phyloP scores from a whole-genome alignment of 2,113 vertebrate genomes.

The Burhinus bistriatus region DNA sequence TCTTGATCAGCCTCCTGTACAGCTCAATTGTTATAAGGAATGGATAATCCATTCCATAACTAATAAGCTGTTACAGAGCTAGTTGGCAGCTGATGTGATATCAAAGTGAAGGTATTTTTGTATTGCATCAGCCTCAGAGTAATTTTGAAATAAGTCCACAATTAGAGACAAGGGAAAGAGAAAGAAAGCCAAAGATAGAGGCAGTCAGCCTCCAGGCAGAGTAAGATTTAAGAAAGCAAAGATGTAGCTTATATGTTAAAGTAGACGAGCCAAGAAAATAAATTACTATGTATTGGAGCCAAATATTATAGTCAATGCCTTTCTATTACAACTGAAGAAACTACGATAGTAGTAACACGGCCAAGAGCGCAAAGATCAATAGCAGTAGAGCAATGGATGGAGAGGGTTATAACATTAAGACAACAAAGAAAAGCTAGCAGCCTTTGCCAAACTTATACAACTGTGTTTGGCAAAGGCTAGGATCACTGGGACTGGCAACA shows the following conservation, averaged over 20 bases:
- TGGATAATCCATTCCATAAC: not conserved
- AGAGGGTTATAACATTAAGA: not conserved
- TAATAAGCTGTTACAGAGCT: not conserved
- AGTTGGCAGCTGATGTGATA: not conserved
- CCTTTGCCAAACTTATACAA: not conserved
- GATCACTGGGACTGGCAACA: not conserved
- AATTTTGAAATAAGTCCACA: not conserved
- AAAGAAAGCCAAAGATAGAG: not conserved
- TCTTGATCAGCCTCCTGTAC: not conserved
- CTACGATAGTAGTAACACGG: not conserved
- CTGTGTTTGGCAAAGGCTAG: not conserved
- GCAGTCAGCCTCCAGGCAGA: not conserved
- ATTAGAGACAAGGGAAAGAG: not conserved
- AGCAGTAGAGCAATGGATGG: not conserved
- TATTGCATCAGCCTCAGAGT: not conserved
- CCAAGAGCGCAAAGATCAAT: constrained; percentile 10
- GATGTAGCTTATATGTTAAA: not conserved
- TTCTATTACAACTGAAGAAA: not conserved
- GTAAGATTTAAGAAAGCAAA: not conserved
- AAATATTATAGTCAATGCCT: not conserved
- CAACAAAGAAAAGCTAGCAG: not conserved
- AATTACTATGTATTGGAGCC: not conserved
- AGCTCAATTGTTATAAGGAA: not conserved
- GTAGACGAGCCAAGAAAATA: not conserved
- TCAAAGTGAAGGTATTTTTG: not conserved